Evolutionary conservation across 2,888 invertebrate genomes (phyloP).

Genomic region (Camponotus fellah): DNA sequence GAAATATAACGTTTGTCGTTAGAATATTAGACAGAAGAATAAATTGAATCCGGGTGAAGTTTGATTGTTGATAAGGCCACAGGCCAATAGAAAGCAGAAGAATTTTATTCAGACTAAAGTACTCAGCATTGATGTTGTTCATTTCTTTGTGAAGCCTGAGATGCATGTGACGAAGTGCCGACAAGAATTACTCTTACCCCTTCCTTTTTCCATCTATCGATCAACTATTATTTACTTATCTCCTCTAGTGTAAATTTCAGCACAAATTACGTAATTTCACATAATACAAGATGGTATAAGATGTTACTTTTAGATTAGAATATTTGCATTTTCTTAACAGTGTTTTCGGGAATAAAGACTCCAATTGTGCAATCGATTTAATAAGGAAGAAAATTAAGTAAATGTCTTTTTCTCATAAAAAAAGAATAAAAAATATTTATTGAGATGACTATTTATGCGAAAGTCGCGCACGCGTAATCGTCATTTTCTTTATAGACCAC

Average conservation of each 20-base stretch:
- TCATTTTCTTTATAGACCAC: background rate
- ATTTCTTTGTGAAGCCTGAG: background rate
- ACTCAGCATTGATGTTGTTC: background rate
- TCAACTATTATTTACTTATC: background rate
- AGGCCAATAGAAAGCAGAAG: background rate
- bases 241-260: background rate
- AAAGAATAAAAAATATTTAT: background rate
- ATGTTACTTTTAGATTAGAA: background rate
- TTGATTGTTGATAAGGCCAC: slow-evolving; percentile 11
- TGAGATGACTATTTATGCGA: background rate
- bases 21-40: background rate
- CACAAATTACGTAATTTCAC: background rate
- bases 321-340: too few species aligned
- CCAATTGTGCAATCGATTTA: background rate
- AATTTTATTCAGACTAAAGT: background rate
- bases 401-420: background rate
- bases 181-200: background rate
- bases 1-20: background rate
- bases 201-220: background rate
- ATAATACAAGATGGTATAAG: background rate
- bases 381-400: background rate
- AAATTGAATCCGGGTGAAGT: background rate
- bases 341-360: too few species aligned
- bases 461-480: background rate
- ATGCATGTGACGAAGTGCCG: background rate